phyloP scores from a whole-genome alignment of 2,113 vertebrate species.

The Eurypyga helias region DNA sequence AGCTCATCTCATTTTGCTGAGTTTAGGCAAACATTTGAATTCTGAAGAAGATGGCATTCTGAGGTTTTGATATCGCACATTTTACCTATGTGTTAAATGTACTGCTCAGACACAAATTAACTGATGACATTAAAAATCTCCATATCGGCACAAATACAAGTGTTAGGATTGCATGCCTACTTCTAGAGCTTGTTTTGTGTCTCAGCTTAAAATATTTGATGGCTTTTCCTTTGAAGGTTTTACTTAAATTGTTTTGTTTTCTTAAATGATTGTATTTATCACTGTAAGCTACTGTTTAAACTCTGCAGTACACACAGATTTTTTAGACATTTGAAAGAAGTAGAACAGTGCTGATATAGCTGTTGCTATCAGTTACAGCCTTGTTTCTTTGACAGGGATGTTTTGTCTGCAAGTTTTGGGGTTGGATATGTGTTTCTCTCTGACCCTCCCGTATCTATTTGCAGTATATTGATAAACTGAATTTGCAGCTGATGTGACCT shows the following conservation, averaged over 20 bases:
- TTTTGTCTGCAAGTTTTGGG: not conserved
- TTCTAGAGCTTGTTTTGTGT: not conserved
- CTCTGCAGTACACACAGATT: not conserved
- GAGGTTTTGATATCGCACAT: rapidly evolving
- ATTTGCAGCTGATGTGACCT: not conserved
- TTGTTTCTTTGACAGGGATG: not conserved
- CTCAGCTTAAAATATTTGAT: not conserved
- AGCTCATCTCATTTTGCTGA: not conserved
- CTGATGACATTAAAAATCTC: not conserved
- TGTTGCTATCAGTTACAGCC: not conserved
- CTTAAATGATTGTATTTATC: not conserved
- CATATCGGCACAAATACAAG: not conserved
- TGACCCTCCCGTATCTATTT: not conserved
- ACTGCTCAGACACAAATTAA: not conserved
- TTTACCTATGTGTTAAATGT: not conserved
- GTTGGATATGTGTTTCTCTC: not conserved
- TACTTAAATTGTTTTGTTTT: not conserved
- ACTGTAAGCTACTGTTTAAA: not conserved
- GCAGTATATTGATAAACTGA: not conserved
- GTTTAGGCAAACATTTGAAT: not conserved
- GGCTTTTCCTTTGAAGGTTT: not conserved
- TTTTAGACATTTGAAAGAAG: not conserved
- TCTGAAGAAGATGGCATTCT: not conserved
- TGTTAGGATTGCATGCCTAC: not conserved
- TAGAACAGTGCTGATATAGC: not conserved